phyloP scores from a whole-genome alignment of 2,888 invertebrate species.

The Glyphotaelius pellucidus region DNA sequence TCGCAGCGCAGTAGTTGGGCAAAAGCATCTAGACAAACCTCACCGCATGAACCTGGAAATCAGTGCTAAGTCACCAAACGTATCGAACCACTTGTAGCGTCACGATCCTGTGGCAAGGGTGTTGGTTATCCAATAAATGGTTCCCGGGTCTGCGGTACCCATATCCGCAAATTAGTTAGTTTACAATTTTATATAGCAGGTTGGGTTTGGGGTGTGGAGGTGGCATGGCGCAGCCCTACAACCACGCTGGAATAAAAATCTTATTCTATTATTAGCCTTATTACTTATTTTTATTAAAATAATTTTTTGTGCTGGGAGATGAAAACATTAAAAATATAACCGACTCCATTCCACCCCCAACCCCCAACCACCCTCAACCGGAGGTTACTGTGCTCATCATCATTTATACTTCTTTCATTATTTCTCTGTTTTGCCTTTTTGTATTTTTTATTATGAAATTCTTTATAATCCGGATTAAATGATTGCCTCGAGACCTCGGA shows the following conservation, averaged over 20 bases:
- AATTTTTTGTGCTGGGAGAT: not conserved
- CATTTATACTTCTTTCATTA: not conserved
- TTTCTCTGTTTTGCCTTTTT: not conserved
- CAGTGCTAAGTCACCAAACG: too few relatives aligned
- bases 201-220: too few relatives aligned
- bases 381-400: not conserved
- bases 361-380: not conserved
- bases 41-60: too few relatives aligned
- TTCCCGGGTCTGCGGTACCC: too few relatives aligned
- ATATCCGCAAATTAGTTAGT: too few relatives aligned
- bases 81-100: too few relatives aligned
- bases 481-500: not conserved
- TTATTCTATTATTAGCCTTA: not conserved
- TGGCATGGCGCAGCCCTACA: too few relatives aligned
- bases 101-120: too few relatives aligned
- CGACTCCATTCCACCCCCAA: not conserved
- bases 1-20: too few relatives aligned
- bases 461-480: not conserved
- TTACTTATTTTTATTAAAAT: not conserved
- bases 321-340: not conserved
- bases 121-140: too few relatives aligned
- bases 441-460: not conserved
- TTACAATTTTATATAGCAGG: too few relatives aligned
- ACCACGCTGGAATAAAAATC: not conserved
- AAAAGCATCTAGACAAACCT: too few relatives aligned